These are phyloP conservation scores for Enteromius paludinosus DNA, from an alignment of 2,797 vertebrate species.

Conservation along the genomic window DNA sequence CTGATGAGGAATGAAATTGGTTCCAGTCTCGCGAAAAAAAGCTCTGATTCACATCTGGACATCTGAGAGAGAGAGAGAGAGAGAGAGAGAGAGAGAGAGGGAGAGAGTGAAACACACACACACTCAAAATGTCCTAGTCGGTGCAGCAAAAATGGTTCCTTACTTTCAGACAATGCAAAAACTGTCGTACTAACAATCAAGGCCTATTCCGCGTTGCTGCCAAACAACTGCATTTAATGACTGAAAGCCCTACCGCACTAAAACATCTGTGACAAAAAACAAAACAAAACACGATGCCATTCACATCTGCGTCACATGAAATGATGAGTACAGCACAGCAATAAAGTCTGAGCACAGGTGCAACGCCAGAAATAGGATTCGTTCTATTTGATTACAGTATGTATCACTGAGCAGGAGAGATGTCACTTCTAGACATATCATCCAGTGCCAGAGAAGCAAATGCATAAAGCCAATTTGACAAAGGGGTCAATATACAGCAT, in stretches of 20 bases:
- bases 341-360: slow-evolving; percentile 62
- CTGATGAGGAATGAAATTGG: slow-evolving; percentile 68
- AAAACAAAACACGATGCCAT: slow-evolving; percentile 38
- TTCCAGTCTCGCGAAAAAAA: slow-evolving; percentile 59
- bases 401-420: slow-evolving; percentile 53
- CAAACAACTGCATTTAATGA: slow-evolving; percentile 47
- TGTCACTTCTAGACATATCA: slow-evolving; percentile 58
- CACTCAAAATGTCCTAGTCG: slow-evolving; percentile 24
- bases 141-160: slow-evolving; percentile 31
- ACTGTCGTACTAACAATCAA: slow-evolving; percentile 31
- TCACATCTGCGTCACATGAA: slow-evolving; percentile 52
- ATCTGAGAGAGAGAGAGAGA: slow-evolving; percentile 51
- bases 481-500: slow-evolving; percentile 57
- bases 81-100: slow-evolving; percentile 54
- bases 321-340: slow-evolving; percentile 52
- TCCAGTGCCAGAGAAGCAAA: slow-evolving; percentile 45
- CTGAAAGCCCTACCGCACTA: slow-evolving; percentile 35
- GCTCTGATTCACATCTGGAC: slow-evolving; percentile 63
- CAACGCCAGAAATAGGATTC: slow-evolving; percentile 58
- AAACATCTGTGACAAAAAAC: slow-evolving; percentile 38
- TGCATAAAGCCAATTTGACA: slow-evolving; percentile 60
- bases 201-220: slow-evolving; percentile 28
- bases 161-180: slow-evolving; percentile 26
- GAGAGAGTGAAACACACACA: slow-evolving; percentile 46
- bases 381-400: slow-evolving; percentile 59